A percentile compares a stretch with the other conserved stretches of the same genome.
These are phyloP conservation scores for Girardinichthys multiradiatus DNA, from an alignment of 2,113 vertebrate genomes.

Conservation along the genomic window DNA sequence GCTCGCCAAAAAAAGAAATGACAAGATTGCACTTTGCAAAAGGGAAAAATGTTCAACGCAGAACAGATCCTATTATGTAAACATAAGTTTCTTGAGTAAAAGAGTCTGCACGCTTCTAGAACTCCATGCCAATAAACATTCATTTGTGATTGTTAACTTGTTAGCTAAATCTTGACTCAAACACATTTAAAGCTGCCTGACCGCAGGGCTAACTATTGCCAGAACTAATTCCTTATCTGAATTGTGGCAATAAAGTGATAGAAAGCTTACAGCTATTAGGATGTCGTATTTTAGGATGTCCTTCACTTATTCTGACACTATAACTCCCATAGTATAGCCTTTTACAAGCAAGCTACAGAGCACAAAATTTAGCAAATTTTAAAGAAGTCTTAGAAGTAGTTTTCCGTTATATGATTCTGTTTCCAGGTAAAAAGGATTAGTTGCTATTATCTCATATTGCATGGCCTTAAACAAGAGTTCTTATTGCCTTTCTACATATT, in stretches of 20 bases:
- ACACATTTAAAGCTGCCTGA: background rate
- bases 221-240: too few species aligned
- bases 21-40: background rate
- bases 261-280: too few species aligned
- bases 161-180: too few species aligned
- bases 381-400: constrained; percentile 20
- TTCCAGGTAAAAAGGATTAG: constrained; percentile 36
- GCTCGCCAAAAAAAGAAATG: background rate
- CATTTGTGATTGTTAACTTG: background rate
- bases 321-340: too few species aligned
- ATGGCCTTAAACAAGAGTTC: constrained; percentile 5
- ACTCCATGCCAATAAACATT: background rate
- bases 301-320: too few species aligned
- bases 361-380: too few species aligned
- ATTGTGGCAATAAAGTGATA: too few species aligned
- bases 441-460: constrained; percentile 28
- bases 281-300: too few species aligned
- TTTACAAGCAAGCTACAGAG: too few species aligned
- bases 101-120: background rate
- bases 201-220: too few species aligned
- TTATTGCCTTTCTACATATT: background rate
- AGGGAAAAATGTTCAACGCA: background rate
- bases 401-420: constrained; percentile 19
- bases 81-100: constrained; percentile 5
- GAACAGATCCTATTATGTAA: background rate